phyloP scores from a whole-genome alignment of 1,140 invertebrate species.

The Pygmarrhopalites habei region DNA sequence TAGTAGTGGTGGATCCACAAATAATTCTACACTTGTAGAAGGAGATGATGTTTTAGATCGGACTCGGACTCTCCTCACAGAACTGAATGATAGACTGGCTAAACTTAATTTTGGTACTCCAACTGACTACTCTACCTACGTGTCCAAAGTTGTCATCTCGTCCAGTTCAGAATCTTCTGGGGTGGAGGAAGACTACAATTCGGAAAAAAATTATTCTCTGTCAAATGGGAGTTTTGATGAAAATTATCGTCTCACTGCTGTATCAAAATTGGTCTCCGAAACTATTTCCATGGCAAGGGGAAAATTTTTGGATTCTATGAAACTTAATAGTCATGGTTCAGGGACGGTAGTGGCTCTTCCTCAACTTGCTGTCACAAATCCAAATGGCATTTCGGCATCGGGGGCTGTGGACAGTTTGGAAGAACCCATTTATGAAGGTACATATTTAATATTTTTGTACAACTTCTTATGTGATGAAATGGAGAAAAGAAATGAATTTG shows the following conservation, averaged over 20 bases:
- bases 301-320: constrained; percentile 39
- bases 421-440: constrained; percentile 40
- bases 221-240: constrained; percentile 15
- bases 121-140: constrained; percentile 30
- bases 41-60: constrained; percentile 28
- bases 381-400: background rate
- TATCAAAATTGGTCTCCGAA: constrained; percentile 18
- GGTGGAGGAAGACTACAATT: constrained; percentile 39
- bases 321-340: constrained; percentile 13
- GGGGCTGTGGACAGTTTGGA: constrained; percentile 10
- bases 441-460: no score
- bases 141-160: constrained; percentile 36
- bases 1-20: no score
- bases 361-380: background rate
- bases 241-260: background rate
- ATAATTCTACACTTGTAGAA: no score
- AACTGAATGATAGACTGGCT: constrained; percentile 35
- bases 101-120: constrained; percentile 25
- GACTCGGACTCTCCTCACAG: constrained; percentile 31
- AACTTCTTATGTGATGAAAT: no score
- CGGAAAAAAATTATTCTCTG: constrained; percentile 38
- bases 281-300: constrained; percentile 38
- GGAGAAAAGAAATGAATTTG: no score
- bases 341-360: constrained; percentile 14
- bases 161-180: constrained; percentile 33